Conservation (phyloP, 1,140 invertebrate genomes). For the Pissodes strobi region DNA sequence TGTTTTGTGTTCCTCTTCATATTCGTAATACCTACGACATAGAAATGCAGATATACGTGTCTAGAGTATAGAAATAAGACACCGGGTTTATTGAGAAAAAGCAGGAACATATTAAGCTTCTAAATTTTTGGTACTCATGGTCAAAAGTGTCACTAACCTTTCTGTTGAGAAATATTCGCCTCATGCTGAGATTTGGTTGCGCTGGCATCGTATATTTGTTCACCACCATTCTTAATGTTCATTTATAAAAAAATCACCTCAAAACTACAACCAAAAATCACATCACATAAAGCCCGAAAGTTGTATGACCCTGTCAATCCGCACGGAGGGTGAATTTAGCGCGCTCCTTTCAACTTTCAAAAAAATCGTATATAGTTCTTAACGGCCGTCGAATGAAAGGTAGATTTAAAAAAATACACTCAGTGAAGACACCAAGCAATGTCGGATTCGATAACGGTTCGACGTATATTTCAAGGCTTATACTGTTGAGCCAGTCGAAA, state of each 20-base stretch:
- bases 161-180: conserved; percentile 42
- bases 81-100: too few species aligned
- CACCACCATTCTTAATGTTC: conserved; percentile 42
- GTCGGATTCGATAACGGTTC: conserved; percentile 10
- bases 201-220: conserved; percentile 44
- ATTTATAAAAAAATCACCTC: conserved; percentile 15
- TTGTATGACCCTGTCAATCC: too few species aligned
- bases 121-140: too few species aligned
- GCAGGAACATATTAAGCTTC: too few species aligned
- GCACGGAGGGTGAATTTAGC: too few species aligned
- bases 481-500: conserved; percentile 27
- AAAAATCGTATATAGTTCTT: conserved; percentile 8
- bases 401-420: conserved; percentile 1
- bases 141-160: conserved; percentile 33
- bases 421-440: conserved; percentile 2
- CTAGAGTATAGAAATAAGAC: too few species aligned
- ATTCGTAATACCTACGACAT: too few species aligned
- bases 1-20: too few species aligned
- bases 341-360: too few species aligned
- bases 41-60: too few species aligned
- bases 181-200: conserved; percentile 45
- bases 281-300: conserved; percentile 33
- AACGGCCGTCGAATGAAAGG: not conserved
- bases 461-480: conserved; percentile 16
- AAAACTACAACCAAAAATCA: conserved; percentile 29